Conservation (phyloP, 1,140 invertebrate species). For the Condylostylus longicornis region DNA sequence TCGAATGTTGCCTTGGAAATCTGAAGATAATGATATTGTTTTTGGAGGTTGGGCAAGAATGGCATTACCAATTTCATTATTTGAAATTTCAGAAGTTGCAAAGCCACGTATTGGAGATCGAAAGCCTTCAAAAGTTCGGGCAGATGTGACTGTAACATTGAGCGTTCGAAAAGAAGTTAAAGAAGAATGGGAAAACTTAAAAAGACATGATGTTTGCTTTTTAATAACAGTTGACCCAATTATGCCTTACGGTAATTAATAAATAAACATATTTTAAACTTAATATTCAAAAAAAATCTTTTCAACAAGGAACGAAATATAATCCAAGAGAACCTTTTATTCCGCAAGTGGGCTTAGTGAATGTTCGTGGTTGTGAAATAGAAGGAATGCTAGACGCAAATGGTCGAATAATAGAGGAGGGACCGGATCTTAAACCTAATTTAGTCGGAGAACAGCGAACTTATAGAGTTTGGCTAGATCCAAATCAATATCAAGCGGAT, state of each 20-base stretch:
- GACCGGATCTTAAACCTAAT: conserved; percentile 72
- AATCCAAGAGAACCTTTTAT: conserved; percentile 70
- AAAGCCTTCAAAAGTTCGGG: conserved; percentile 82
- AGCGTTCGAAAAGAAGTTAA: conserved; percentile 83
- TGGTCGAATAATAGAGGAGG: conserved; percentile 94
- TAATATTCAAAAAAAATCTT: not conserved
- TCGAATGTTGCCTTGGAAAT: conserved; percentile 82
- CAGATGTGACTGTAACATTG: conserved; percentile 86
- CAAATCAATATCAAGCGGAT: conserved; percentile 90
- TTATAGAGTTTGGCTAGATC: conserved; percentile 86
- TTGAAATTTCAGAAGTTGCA: conserved; percentile 88
- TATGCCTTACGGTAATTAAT: conserved; percentile 45
- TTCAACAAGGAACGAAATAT: conserved; percentile 49
- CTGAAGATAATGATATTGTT: conserved; percentile 72
- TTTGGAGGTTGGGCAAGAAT: conserved; percentile 98
- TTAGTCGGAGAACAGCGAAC: conserved; percentile 80
- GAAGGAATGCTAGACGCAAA: conserved; percentile 96
- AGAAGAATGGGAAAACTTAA: conserved; percentile 88
- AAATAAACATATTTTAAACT: conserved; percentile 37
- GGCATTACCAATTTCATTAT: conserved; percentile 87
- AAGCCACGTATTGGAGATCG: conserved; percentile 86
- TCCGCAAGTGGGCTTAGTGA: conserved; percentile 78
- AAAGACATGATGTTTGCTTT: conserved; percentile 97
- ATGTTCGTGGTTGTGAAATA: conserved; percentile 93
- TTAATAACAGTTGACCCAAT: conserved; percentile 78